Percentiles rank a stretch among this genome's conserved stretches.
Conservation (phyloP, 2,797 vertebrate species). For the Aphelocoma californica region DNA sequence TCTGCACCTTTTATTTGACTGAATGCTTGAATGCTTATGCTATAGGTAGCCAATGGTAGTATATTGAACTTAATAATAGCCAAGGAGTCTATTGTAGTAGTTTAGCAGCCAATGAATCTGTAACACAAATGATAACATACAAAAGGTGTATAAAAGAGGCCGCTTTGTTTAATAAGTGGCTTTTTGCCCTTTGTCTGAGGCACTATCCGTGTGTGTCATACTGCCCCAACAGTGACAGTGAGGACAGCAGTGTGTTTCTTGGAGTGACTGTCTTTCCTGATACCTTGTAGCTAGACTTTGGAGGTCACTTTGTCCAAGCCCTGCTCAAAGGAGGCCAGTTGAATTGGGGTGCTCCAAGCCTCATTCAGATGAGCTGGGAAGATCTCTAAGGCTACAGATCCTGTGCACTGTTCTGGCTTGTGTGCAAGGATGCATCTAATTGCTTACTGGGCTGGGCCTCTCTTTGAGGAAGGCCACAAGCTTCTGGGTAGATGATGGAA, state of each 20-base stretch:
- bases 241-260: neutral
- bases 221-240: too few species aligned
- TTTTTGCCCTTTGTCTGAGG: too few species aligned
- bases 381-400: neutral
- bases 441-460: neutral
- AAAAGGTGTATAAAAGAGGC: too few species aligned
- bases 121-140: too few species aligned
- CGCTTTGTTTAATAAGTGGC: too few species aligned
- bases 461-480: neutral
- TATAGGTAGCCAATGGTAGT: too few species aligned
- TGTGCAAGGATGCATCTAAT: neutral
- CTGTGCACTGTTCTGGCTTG: neutral
- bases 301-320: neutral
- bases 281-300: neutral
- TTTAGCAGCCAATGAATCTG: too few species aligned
- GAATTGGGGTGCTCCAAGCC: neutral
- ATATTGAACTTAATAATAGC: too few species aligned
- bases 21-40: too few species aligned
- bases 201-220: too few species aligned
- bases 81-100: too few species aligned
- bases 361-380: neutral
- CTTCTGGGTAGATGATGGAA: neutral
- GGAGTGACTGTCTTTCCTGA: neutral
- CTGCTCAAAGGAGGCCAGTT: neutral
- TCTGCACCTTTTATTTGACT: too few species aligned